Conservation (phyloP, 2,888 invertebrate genomes). For the Hemaris fuciformis region DNA sequence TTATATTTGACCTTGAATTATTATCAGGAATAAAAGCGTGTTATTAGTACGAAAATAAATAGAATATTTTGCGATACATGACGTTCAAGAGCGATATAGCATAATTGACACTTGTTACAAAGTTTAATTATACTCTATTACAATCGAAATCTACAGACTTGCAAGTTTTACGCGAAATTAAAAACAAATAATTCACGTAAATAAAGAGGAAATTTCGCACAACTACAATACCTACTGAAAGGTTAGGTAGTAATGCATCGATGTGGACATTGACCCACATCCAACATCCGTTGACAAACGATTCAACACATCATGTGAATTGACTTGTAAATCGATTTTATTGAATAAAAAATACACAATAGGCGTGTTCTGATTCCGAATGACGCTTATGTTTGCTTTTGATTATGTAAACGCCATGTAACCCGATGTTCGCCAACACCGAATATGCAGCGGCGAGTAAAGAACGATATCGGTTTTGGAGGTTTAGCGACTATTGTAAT, state of each 20-base stretch:
- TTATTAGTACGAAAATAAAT: too few relatives aligned
- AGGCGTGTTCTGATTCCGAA: slow-evolving; percentile 27
- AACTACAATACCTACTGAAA: background rate
- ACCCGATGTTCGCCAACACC: background rate
- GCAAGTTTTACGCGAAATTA: background rate
- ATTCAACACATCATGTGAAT: slow-evolving; percentile 62
- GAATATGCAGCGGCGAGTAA: background rate
- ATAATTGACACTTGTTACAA: background rate
- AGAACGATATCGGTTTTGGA: background rate
- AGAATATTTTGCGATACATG: too few relatives aligned
- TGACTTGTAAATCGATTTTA: slow-evolving; percentile 62
- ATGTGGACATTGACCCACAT: slow-evolving; percentile 69
- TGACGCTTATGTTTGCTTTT: slow-evolving; percentile 24
- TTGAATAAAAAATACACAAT: slow-evolving; percentile 51
- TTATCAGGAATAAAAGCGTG: too few relatives aligned
- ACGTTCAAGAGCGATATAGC: background rate
- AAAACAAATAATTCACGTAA: background rate
- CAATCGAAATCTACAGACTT: background rate
- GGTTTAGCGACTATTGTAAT: background rate
- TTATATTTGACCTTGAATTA: too few relatives aligned
- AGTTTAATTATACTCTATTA: background rate
- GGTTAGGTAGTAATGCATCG: slow-evolving; percentile 24
- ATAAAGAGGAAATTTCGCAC: background rate
- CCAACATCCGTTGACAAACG: slow-evolving; percentile 53
- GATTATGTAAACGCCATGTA: slow-evolving; percentile 15